Percentiles rank a stretch among this genome's conserved stretches.
Conservation (phyloP, 2,888 invertebrate species). For the Yponomeuta plumbellus region DNA sequence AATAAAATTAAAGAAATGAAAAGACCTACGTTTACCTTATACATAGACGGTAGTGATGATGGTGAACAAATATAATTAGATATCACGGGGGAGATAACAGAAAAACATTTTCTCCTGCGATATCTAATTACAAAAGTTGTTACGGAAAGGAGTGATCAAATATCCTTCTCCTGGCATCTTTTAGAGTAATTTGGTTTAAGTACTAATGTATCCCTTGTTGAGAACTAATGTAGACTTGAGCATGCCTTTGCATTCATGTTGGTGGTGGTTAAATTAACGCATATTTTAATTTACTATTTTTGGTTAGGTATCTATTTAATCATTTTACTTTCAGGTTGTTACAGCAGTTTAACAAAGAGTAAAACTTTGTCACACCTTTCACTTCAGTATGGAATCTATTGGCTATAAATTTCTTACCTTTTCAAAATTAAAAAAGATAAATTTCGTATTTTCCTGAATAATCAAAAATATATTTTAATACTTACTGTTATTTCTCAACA, state of each 20-base stretch:
- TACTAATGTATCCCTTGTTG: neutral
- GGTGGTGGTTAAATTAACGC: neutral
- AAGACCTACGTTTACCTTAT: neutral
- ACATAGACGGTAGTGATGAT: neutral
- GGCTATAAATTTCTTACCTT: neutral
- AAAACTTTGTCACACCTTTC: neutral
- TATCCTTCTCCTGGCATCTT: neutral
- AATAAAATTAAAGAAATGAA: no score
- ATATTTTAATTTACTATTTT: neutral
- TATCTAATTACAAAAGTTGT: neutral
- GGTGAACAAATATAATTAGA: no score
- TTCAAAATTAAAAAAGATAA: neutral
- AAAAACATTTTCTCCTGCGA: neutral
- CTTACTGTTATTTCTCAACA: neutral
- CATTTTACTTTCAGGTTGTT: neutral
- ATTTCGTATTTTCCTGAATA: neutral
- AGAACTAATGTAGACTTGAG: no score
- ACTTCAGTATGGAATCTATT: neutral
- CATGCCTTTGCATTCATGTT: neutral
- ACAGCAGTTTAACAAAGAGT: neutral
- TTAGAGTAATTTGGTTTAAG: neutral
- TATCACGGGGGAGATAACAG: no score
- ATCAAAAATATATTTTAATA: neutral
- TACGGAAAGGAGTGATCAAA: neutral
- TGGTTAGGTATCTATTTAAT: neutral